Base-by-base conservation (phyloP, 2,797 vertebrate species). In the Thalassophryne amazonica region DNA sequence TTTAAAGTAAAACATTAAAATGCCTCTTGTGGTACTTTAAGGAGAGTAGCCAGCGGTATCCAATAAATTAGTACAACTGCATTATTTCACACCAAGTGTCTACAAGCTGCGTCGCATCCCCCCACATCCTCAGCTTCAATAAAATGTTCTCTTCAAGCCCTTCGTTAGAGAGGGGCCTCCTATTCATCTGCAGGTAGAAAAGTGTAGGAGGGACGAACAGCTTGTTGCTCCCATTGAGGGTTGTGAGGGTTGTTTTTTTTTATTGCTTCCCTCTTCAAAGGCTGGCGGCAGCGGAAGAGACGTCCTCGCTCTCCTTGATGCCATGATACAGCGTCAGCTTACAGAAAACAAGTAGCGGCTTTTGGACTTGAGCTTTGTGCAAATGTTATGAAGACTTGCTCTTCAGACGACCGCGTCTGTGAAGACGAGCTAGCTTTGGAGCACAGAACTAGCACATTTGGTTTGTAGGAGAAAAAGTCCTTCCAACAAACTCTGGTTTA, bases 131-230 rank as follows among this genome's bases (percentile, higher is more conserved):
- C 37, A 60, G 51, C 66, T 73, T 76, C 80, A 78, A 87, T 84
- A 88, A 86, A 88, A 79, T 40, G 41, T 69, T 65, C 71, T 80
- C 70, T 41, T 86, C 76, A 71, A 49, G 61, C 66, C 59, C 63
- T 83, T 80, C 73, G 63, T 81, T 79, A 68, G 76, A 70, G 79
- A 76, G 74, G 81, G 86, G 88, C 86, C 85, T 86, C 87, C 86
- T 89, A 88, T 89, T 91, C 86, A 89, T 80, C 77, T 79, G 63
- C 89, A 91, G 89, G 88, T 91, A 91, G 83, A 85, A 65, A 83
- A 89, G 85, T 79, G 76, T 67, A 78, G 74, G 78, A 80, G 76
- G 81, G 70, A 85, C 75, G 73, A 86, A 83, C 82, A 86, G 86
- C 84, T 85, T 86, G 88, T 89, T 86, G 85, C 84, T 80, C 82